These are phyloP conservation scores for Arizona elegans DNA, from an alignment of 2,113 vertebrate species.

Conservation along the genomic window DNA sequence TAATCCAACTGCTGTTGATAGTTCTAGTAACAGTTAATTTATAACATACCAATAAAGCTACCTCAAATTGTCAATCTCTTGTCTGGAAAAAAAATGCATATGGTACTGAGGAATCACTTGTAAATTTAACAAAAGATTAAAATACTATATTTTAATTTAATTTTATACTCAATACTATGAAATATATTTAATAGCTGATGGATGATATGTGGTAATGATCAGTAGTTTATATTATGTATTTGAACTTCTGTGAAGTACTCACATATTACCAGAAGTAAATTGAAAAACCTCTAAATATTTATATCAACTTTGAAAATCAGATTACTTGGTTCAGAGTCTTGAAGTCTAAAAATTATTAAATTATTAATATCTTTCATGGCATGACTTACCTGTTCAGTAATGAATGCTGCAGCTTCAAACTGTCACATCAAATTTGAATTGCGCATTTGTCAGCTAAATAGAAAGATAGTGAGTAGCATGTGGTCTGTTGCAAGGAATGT, in stretches of 20 bases:
- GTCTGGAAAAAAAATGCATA: neutral
- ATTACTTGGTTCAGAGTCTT: neutral
- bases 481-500: neutral
- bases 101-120: neutral
- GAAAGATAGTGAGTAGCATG: neutral
- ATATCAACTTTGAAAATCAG: neutral
- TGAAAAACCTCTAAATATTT: neutral
- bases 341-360: neutral
- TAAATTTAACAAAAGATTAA: neutral
- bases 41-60: neutral
- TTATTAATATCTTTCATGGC: neutral
- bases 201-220: neutral
- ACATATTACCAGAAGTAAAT: neutral
- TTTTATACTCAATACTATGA: neutral
- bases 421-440: neutral
- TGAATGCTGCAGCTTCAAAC: neutral
- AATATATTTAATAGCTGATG: neutral
- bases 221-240: neutral
- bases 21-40: neutral
- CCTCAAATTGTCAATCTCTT: neutral
- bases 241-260: neutral
- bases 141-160: neutral
- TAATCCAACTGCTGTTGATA: neutral
- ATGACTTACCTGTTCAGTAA: neutral
- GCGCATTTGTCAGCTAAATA: neutral